Evolutionary conservation across 1,140 invertebrate species (phyloP).

Genomic region (Steinernema khuongi): DNA sequence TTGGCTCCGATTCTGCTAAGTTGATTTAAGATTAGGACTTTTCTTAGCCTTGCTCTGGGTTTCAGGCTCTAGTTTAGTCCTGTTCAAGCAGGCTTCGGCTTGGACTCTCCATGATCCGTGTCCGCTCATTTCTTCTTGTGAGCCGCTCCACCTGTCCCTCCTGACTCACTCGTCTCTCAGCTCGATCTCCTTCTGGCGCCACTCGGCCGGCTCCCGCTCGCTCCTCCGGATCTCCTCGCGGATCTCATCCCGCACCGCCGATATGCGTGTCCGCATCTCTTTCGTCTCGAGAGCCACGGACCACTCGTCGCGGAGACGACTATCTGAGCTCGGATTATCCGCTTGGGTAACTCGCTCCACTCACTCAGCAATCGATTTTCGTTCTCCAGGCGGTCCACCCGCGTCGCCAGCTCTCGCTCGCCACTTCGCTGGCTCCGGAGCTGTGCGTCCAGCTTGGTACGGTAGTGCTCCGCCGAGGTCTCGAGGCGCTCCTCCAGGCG

Average conservation of each 20-base stretch:
- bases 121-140: no score
- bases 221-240: background rate
- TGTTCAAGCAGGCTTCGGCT: no score
- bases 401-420: background rate
- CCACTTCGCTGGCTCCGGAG: background rate
- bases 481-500: background rate
- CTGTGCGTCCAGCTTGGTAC: background rate
- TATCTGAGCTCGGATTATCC: conserved; percentile 9
- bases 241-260: background rate
- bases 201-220: background rate
- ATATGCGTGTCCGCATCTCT: background rate
- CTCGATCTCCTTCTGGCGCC: background rate
- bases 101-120: no score
- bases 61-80: no score
- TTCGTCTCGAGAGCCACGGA: background rate
- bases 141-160: background rate
- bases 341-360: background rate
- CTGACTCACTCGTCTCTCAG: background rate
- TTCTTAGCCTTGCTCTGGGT: no score
- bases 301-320: conserved; percentile 1
- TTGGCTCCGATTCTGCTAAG: no score
- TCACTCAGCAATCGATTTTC: background rate
- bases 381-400: background rate
- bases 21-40: no score
- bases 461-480: background rate